phyloP scores from a whole-genome alignment of 2,888 invertebrate genomes.

The Ecliptopera silaceata region DNA sequence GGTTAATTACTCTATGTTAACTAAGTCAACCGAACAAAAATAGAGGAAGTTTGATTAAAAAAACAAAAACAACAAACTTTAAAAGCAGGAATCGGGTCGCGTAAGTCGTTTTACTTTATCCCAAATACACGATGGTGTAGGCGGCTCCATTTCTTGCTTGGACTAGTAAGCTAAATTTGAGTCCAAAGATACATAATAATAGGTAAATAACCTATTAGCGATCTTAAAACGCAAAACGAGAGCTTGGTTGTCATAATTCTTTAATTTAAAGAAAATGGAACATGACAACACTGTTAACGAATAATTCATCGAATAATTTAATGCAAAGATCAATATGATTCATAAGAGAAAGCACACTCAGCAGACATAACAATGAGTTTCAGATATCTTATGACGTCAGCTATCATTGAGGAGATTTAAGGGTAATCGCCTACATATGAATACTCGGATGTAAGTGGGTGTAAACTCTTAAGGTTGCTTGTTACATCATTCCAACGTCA shows the following conservation, averaged over 20 bases:
- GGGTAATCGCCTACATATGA: conserved; percentile 55
- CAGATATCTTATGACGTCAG: conserved; percentile 39
- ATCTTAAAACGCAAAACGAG: conserved; percentile 4
- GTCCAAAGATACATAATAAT: conserved; percentile 15
- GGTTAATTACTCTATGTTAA: background rate
- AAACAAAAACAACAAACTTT: conserved; percentile 9
- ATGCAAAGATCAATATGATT: background rate
- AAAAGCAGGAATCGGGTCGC: conserved; percentile 27
- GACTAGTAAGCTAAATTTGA: conserved; percentile 33
- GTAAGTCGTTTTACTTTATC: conserved; percentile 30
- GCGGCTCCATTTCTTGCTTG: conserved; percentile 34
- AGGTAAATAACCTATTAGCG: background rate
- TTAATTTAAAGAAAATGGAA: conserved; percentile 10
- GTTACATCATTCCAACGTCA: conserved; percentile 59
- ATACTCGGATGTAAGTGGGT: conserved; percentile 57
- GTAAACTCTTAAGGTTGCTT: conserved; percentile 59
- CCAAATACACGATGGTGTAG: conserved; percentile 33
- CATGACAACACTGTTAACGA: background rate
- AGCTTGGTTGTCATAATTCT: conserved; percentile 4
- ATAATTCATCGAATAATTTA: background rate
- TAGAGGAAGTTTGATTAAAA: conserved; percentile 4
- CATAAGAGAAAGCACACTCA: conserved; percentile 16
- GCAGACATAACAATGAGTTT: conserved; percentile 2
- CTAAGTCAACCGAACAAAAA: background rate
- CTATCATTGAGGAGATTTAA: conserved; percentile 57